Percentiles rank a stretch among this genome's conserved stretches.
These are phyloP conservation scores for Gymnothorax reevesii DNA, from an alignment of 2,797 vertebrate genomes.

Conservation along the genomic window DNA sequence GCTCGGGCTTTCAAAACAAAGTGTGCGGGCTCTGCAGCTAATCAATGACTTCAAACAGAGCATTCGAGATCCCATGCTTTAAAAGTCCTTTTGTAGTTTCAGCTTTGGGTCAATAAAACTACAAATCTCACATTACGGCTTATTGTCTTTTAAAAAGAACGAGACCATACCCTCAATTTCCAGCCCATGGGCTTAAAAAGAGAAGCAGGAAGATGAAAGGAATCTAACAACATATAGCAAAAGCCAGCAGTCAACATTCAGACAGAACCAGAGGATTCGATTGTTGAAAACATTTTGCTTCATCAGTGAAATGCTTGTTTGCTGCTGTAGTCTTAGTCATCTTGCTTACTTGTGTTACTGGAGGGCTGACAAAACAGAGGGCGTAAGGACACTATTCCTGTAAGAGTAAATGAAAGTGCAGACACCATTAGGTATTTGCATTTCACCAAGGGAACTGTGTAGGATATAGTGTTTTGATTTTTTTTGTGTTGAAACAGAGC, in stretches of 20 bases:
- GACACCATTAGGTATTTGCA: no score
- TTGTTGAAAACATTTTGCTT: background rate
- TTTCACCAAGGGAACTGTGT: no score
- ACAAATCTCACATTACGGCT: background rate
- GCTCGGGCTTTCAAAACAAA: background rate
- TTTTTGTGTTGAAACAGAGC: no score
- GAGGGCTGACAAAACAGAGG: background rate
- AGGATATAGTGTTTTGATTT: background rate
- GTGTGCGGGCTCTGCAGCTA: background rate
- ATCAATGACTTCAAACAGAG: slow-evolving; percentile 4
- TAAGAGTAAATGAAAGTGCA: no score
- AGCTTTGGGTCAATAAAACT: background rate
- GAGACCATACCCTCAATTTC: background rate
- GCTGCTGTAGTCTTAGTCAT: background rate
- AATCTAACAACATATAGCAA: background rate
- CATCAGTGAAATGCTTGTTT: background rate
- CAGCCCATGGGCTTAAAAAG: background rate
- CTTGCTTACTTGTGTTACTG: background rate
- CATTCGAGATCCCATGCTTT: background rate
- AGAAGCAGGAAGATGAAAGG: background rate
- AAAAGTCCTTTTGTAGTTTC: background rate
- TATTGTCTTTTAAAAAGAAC: background rate
- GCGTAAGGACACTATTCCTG: background rate
- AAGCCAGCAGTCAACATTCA: no score
- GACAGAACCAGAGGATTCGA: background rate